Evolutionary conservation across 2,888 invertebrate species (phyloP).

Genomic region (Spilosoma lubricipeda): DNA sequence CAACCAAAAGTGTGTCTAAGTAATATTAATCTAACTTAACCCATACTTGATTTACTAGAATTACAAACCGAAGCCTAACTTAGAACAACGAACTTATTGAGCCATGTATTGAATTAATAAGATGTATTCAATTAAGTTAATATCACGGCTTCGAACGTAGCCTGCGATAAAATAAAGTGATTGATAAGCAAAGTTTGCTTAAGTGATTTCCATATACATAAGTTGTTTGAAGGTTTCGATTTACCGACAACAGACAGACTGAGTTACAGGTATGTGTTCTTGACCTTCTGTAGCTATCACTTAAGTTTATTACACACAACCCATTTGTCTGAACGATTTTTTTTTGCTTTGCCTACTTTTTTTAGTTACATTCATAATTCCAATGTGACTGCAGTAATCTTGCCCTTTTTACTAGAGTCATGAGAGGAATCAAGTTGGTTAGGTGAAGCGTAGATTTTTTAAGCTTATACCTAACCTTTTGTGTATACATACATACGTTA

Average conservation of each 20-base stretch:
- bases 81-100: not conserved
- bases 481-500: no score
- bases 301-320: not conserved
- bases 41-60: not conserved
- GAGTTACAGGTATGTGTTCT: not conserved
- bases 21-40: conserved; percentile 1
- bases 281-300: not conserved
- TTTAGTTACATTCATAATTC: no score
- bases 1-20: not conserved
- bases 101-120: not conserved
- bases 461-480: no score
- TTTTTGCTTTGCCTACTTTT: not conserved
- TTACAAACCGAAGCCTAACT: not conserved
- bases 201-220: not conserved
- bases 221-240: not conserved
- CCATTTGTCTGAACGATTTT: not conserved
- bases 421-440: no score
- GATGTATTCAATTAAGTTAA: conserved; percentile 1
- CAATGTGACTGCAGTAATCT: no score
- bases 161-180: not conserved
- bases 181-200: not conserved
- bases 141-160: not conserved
- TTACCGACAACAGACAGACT: not conserved
- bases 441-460: no score
- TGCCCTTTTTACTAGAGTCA: no score